Base-by-base conservation (phyloP, 2,888 invertebrate genomes). In the Caenorhabditis afra region DNA sequence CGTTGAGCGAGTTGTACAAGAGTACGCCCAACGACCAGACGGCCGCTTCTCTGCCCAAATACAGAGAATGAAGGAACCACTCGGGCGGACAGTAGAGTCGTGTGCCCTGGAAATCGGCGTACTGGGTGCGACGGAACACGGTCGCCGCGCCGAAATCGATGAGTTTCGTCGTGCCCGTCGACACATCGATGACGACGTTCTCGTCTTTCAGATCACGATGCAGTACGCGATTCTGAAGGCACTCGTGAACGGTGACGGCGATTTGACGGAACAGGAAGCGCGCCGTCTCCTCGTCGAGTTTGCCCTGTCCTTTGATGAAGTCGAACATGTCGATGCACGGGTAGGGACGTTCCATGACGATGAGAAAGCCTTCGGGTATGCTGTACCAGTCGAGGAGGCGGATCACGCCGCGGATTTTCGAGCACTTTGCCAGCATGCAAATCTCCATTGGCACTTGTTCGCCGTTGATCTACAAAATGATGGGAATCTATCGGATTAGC, bases 381-480 rank as follows among this genome's bases (percentile, higher is more conserved):
- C 79, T 79, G 83, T 84, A 89, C 89, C 89, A 89, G 58, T 89
- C 88, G 18, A 89, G 66, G 18, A 89, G 79, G 35, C 81, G 79
- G 59, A 89, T 88, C 0, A 88, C 87, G 41, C 89, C 89, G 12
- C 75, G 52, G 16, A 88, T 78, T 70, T 86, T 82, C 8, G 85
- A 62, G 66, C 87, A 88, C 57, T 83, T 80, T 5, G 84, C 83
- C 44, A 89, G 77, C 89, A 89, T 87, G 23, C 85, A 85, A 39
- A 89, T 88, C 79, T 89, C 89, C 86, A 88, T 87, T 14, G 89
- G 89, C 8, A 89, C 87, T 64, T 86, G 83, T 59, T 89, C 87
- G 52, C 89, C 88, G 49, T 87, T 85, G 20, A 89, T 70, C 87
- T 87, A 29, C n/a, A 61, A 18, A 22, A 29, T n/a, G n/a, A n/a